These are phyloP conservation scores for Myzus persicae DNA, from an alignment of 1,140 invertebrate genomes.

Conservation along the genomic window DNA sequence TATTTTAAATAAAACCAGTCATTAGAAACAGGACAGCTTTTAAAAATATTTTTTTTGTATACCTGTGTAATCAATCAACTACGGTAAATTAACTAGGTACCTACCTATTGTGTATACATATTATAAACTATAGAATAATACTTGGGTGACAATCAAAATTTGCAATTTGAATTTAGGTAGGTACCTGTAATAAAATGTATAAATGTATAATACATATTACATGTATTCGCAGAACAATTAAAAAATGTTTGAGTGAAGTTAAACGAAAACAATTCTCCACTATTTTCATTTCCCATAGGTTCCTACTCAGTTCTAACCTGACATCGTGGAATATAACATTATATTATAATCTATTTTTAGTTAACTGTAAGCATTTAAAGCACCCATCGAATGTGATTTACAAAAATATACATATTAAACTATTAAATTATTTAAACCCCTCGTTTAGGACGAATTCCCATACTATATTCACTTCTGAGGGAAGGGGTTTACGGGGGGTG, in stretches of 20 bases:
- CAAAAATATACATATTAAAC: not conserved
- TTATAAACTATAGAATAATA: not conserved
- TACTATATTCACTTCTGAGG: too few relatives aligned
- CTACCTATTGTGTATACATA: not conserved
- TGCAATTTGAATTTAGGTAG: not conserved
- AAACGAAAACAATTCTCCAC: not conserved
- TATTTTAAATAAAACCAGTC: conserved; percentile 10
- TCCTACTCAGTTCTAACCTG: not conserved
- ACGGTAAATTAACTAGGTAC: too few relatives aligned
- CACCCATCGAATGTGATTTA: not conserved
- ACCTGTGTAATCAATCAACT: too few relatives aligned
- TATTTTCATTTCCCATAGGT: not conserved
- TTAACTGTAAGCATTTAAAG: not conserved
- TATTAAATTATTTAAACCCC: too few relatives aligned
- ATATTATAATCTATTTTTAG: not conserved
- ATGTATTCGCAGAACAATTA: not conserved
- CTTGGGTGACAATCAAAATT: not conserved
- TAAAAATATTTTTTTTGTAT: conserved; percentile 18
- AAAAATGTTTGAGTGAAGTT: not conserved
- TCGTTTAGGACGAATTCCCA: too few relatives aligned
- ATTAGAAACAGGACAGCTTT: not conserved
- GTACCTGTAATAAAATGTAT: too few relatives aligned
- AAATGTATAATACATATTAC: too few relatives aligned
- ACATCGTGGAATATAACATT: not conserved
- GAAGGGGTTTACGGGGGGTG: too few relatives aligned